Evolutionary conservation across 2,888 invertebrate species (phyloP), one percentile per base, ranked within the genome.

Genomic region (Melieria crassipennis): DNA sequence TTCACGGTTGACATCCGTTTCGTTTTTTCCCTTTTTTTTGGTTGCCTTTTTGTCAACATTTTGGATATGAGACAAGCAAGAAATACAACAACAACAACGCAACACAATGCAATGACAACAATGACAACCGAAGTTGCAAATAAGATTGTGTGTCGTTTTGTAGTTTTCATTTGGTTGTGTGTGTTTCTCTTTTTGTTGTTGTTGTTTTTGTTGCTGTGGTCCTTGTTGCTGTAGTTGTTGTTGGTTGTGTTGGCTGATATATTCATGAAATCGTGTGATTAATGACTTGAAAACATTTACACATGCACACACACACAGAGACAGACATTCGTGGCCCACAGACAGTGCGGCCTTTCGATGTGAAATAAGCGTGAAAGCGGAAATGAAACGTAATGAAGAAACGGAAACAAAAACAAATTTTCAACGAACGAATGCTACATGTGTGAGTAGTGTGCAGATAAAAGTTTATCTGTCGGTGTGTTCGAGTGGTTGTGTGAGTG

Each of bases 241-340:
- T 62, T 30, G 62, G 48, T 62, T 47, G 64, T 61, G 70, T 57
- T 61, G 60, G 64, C 61, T 83, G 83, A 85, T 85, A 84, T 85
- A 85, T 85, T 85, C 84, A 83, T 84, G 85, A 83, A 85, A 85
- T 84, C 84, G 84, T 83, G 84, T 85, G 86, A 86, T 85, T 86
- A 85, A 85, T 85, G 86, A 84, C 83, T 84, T 80, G 84, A 85
- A 83, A 82, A 84, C 83, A 84, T 70, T 70, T 70, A 56, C 69
- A 69, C 62, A 68, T 60, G 60, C 61, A 42, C 50, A 13, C n/a
- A n/a, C 60, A 48, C 42, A 48, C 11, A 48, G 5, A 43, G 11
- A 55, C 45, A 68, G 16, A 7, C 55, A 68, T 46, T 11, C 50
- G 30, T 6, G 45, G 30, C n/a, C 46, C 10, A 65, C 58, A 43